These are phyloP conservation scores for Pristionchus exspectatus DNA, from an alignment of 2,888 invertebrate species.

Conservation along the genomic window DNA sequence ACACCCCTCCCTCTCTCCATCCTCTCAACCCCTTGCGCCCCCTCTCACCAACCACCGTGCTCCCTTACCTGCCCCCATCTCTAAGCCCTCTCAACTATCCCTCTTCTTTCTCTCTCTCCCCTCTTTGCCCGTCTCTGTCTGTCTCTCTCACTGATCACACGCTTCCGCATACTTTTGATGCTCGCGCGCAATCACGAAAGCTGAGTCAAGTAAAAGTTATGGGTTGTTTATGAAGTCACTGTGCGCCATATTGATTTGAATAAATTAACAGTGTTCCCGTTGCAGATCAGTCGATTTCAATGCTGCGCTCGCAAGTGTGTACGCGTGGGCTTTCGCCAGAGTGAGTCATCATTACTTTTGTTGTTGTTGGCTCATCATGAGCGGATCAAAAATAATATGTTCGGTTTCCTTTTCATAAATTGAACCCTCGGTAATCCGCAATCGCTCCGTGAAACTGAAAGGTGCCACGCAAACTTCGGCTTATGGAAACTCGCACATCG, in stretches of 20 bases:
- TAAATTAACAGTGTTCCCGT: not conserved
- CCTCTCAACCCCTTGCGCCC: conserved; percentile 22
- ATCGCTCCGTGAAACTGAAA: not conserved
- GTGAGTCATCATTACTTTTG: not conserved
- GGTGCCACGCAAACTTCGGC: not conserved
- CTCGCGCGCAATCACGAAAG: not conserved
- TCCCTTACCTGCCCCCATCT: not conserved
- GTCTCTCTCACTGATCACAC: conserved; percentile 2
- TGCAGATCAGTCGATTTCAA: conserved; percentile 23
- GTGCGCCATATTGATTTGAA: not conserved
- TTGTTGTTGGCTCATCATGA: not conserved
- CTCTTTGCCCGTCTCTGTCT: conserved; percentile 27
- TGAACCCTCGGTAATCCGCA: not conserved
- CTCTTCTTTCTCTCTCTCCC: conserved; percentile 9
- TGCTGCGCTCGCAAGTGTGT: conserved; percentile 25
- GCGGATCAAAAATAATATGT: not conserved
- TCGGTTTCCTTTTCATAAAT: not conserved
- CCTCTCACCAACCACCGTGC: not conserved
- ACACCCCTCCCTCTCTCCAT: conserved; percentile 42
- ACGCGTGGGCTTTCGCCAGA: conserved; percentile 44
- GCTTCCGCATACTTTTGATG: conserved; percentile 19
- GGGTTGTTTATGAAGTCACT: not conserved
- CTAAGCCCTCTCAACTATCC: not conserved
- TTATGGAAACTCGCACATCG: too few species aligned
- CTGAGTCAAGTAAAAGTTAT: not conserved